These are phyloP conservation scores for Agriopis marginaria DNA, from an alignment of 2,888 invertebrate genomes.

Conservation along the genomic window DNA sequence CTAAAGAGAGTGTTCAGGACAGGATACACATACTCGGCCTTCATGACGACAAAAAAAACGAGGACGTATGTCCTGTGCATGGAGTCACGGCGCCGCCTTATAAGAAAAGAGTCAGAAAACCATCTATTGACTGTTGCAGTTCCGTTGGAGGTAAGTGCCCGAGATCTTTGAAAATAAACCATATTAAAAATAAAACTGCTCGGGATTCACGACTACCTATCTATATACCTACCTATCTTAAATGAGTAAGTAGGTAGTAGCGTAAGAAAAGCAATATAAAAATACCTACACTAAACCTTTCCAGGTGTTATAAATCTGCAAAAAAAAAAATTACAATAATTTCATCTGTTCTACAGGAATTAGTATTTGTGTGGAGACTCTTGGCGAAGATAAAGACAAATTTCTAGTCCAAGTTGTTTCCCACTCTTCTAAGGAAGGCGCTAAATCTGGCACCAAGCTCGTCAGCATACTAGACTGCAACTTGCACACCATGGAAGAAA, in stretches of 20 bases:
- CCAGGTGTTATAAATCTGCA: too few species aligned
- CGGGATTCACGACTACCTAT: neutral
- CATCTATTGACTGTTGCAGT: conserved; percentile 80
- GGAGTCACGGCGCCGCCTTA: conserved; percentile 63
- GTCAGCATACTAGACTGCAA: conserved; percentile 87
- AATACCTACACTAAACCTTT: too few species aligned
- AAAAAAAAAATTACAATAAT: neutral
- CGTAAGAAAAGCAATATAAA: too few species aligned
- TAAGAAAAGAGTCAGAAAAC: conserved; percentile 64
- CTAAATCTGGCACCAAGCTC: conserved; percentile 86
- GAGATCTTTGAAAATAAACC: neutral
- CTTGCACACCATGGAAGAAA: conserved; percentile 89
- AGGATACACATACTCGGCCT: conserved; percentile 70
- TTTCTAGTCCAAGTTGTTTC: conserved; percentile 87
- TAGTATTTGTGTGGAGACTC: conserved; percentile 75
- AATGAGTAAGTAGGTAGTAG: too few species aligned
- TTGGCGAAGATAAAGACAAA: conserved; percentile 80
- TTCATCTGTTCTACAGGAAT: conserved; percentile 59
- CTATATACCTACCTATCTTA: too few species aligned
- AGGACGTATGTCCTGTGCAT: conserved; percentile 57
- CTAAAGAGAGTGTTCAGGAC: conserved; percentile 57
- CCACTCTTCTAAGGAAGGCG: conserved; percentile 85
- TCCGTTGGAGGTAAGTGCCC: conserved; percentile 72
- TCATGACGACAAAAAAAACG: conserved; percentile 50
- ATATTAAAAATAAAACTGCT: neutral